Conservation (phyloP, 2,113 vertebrate species). For the Cyanistes caeruleus region DNA sequence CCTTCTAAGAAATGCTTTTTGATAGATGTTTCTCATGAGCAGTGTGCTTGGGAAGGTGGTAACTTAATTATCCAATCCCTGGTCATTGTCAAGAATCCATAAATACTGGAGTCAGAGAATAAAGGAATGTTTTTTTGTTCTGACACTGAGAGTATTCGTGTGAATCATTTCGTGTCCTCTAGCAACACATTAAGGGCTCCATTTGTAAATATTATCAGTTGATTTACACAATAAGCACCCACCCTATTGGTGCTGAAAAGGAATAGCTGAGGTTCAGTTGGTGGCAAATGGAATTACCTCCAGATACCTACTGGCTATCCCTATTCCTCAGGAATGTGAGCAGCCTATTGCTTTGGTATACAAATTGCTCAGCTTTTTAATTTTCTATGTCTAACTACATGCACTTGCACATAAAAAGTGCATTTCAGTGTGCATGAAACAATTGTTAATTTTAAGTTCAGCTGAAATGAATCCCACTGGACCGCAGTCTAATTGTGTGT, state of each 20-base stretch:
- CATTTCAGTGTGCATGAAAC: slow-evolving; percentile 20
- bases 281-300: slow-evolving; percentile 47
- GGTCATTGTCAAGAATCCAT: too few species aligned
- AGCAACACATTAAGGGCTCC: not conserved
- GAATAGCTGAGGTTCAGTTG: slow-evolving; percentile 34
- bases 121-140: too few species aligned
- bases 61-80: too few species aligned
- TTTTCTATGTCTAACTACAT: slow-evolving; percentile 32
- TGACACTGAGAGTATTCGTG: too few species aligned
- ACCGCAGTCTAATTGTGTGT: not conserved
- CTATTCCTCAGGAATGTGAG: not conserved
- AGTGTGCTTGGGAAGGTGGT: too few species aligned
- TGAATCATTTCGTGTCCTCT: too few species aligned
- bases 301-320: not conserved
- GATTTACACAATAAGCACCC: slow-evolving; percentile 54
- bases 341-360: not conserved
- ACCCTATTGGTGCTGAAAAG: slow-evolving; percentile 18
- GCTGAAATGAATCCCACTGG: not conserved
- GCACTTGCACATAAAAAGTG: slow-evolving; percentile 4
- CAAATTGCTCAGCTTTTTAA: not conserved
- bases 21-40: too few species aligned
- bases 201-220: slow-evolving; percentile 43
- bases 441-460: slow-evolving; percentile 11
- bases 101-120: too few species aligned
- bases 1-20: too few species aligned